Percentiles rank a stretch among this genome's conserved stretches.
phyloP scores from a whole-genome alignment of 1,140 invertebrate species.

The Scaptomyza montana region DNA sequence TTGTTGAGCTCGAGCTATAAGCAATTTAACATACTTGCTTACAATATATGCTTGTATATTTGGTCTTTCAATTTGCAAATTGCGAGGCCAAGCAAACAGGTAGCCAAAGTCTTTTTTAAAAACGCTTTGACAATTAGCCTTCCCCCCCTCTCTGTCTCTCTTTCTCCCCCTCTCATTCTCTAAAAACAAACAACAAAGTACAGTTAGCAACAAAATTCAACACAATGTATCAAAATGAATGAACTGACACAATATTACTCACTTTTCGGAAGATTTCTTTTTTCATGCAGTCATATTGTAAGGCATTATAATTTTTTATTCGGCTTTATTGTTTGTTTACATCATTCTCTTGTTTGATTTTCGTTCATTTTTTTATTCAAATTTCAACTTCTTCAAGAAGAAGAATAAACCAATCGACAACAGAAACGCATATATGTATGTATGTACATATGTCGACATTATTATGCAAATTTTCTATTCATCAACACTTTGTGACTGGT shows the following conservation, averaged over 20 bases:
- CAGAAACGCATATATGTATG: slow-evolving; percentile 11
- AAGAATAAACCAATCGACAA: slow-evolving; percentile 31
- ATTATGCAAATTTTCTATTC: slow-evolving; percentile 69
- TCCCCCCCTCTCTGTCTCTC: no score
- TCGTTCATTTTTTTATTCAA: slow-evolving; percentile 39
- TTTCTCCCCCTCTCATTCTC: neutral
- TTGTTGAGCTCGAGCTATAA: neutral
- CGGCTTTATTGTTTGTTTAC: slow-evolving; percentile 64
- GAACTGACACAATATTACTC: slow-evolving; percentile 65
- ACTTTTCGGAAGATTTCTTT: slow-evolving; percentile 59
- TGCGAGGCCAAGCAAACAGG: neutral
- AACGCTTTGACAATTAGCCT: slow-evolving; percentile 38
- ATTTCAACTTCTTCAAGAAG: slow-evolving; percentile 57
- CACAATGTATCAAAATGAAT: neutral
- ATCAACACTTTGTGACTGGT: slow-evolving; percentile 74
- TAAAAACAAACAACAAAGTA: slow-evolving; percentile 24
- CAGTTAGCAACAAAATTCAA: slow-evolving; percentile 45
- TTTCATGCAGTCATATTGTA: slow-evolving; percentile 10
- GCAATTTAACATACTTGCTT: slow-evolving; percentile 1
- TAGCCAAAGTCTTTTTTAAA: neutral
- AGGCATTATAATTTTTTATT: slow-evolving; percentile 15
- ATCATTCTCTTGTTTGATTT: slow-evolving; percentile 43
- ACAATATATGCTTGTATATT: neutral
- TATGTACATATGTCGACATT: slow-evolving; percentile 44
- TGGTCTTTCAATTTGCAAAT: slow-evolving; percentile 1